Conservation (phyloP, 2,797 vertebrate genomes). For the Chromis chromis region DNA sequence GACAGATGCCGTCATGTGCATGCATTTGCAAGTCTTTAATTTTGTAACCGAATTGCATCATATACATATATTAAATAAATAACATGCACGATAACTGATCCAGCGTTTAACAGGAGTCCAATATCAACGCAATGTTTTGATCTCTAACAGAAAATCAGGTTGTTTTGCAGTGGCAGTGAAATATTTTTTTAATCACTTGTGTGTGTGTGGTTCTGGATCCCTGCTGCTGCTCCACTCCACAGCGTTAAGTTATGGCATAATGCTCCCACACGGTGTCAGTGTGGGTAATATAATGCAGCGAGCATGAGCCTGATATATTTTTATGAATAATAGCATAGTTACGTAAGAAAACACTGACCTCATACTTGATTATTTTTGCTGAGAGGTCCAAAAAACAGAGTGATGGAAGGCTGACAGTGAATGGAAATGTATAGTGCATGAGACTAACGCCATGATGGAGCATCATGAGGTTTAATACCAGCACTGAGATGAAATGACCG, state of each 20-base stretch:
- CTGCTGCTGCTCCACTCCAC: neutral
- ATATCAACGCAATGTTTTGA: neutral
- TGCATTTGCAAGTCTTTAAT: too few species aligned
- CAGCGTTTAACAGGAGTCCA: neutral
- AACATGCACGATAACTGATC: too few species aligned
- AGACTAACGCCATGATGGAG: neutral
- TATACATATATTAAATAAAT: neutral
- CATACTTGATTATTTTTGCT: constrained; percentile 12
- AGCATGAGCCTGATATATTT: neutral
- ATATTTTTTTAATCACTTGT: neutral
- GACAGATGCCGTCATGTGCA: neutral
- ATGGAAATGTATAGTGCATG: constrained; percentile 3
- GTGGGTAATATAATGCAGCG: constrained; percentile 19
- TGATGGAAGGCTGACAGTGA: neutral
- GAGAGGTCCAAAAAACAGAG: constrained; percentile 10
- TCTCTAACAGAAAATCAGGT: neutral
- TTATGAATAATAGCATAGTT: constrained; percentile 36
- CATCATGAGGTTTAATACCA: constrained; percentile 4
- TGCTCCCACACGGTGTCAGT: constrained; percentile 59
- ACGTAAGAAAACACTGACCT: constrained; percentile 13
- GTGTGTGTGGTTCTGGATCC: neutral
- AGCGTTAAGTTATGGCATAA: constrained; percentile 10
- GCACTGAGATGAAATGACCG: neutral
- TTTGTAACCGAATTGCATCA: too few species aligned
- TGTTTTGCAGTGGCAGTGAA: too few species aligned